Conservation (phyloP, 2,797 vertebrate genomes). For the Dicrostonyx torquatus region DNA sequence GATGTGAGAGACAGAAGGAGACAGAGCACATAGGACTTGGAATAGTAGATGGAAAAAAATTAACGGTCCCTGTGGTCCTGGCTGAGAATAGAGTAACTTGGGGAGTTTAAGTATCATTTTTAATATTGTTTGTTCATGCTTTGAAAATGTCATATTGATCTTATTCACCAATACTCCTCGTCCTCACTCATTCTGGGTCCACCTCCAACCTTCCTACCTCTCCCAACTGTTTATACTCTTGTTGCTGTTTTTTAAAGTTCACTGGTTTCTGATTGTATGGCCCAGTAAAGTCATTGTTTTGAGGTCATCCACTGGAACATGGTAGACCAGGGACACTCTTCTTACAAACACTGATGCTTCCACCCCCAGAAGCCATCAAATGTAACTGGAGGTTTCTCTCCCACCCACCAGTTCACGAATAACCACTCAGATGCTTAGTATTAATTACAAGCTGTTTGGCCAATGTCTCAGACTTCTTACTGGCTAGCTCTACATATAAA, state of each 20-base stretch:
- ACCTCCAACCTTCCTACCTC: too few species aligned
- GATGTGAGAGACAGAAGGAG: background rate
- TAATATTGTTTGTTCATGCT: background rate
- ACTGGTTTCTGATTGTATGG: background rate
- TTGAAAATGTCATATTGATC: background rate
- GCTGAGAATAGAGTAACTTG: background rate
- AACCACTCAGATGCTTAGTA: too few species aligned
- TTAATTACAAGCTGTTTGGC: too few species aligned
- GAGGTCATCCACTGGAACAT: background rate
- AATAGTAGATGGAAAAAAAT: background rate
- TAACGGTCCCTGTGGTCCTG: background rate
- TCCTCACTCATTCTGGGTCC: background rate
- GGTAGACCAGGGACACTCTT: background rate
- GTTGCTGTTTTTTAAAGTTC: background rate
- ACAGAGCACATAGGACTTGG: background rate
- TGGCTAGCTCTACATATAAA: too few species aligned
- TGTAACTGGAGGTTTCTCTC: too few species aligned
- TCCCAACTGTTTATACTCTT: background rate
- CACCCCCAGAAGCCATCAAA: background rate
- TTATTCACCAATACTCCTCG: background rate
- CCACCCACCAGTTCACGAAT: too few species aligned
- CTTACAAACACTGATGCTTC: background rate
- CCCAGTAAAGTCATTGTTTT: background rate
- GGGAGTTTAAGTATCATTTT: background rate
- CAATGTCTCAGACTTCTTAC: too few species aligned